Percentiles rank a stretch among this genome's conserved stretches.
These are phyloP conservation scores for Pelosia muscerda DNA, from an alignment of 2,888 invertebrate genomes.

Conservation along the genomic window DNA sequence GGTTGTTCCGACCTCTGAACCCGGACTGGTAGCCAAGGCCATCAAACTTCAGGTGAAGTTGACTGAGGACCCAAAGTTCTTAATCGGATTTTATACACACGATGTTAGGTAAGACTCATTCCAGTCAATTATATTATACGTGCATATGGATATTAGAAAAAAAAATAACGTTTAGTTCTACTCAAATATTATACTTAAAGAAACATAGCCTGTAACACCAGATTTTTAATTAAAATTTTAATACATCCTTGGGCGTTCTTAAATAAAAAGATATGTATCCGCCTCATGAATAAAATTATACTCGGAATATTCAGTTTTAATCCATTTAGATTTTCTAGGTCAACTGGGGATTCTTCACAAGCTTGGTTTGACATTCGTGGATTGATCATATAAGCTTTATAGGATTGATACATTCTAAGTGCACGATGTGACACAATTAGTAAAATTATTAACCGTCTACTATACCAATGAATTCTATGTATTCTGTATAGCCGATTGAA, in stretches of 20 bases:
- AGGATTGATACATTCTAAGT: too few relatives aligned
- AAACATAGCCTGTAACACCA: background rate
- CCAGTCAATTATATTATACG: background rate
- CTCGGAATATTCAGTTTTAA: background rate
- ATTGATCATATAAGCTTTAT: too few relatives aligned
- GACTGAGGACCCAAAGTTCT: too few relatives aligned
- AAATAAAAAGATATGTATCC: background rate
- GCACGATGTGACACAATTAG: too few relatives aligned
- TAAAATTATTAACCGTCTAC: background rate
- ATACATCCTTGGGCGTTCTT: background rate
- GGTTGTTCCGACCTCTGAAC: too few relatives aligned
- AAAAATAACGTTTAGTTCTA: background rate
- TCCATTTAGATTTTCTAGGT: background rate
- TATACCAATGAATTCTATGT: background rate
- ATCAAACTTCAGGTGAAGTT: too few relatives aligned
- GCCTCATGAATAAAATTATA: conserved; percentile 1
- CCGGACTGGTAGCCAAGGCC: too few relatives aligned
- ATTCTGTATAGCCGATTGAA: background rate
- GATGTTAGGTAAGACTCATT: background rate
- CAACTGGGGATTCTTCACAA: background rate
- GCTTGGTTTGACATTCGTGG: background rate
- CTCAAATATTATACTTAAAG: background rate
- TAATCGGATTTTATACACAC: too few relatives aligned
- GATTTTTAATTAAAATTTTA: background rate
- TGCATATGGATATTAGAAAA: background rate